These are phyloP conservation scores for Ommatoiulus sabulosus DNA, from an alignment of 2,888 invertebrate species.

Conservation along the genomic window DNA sequence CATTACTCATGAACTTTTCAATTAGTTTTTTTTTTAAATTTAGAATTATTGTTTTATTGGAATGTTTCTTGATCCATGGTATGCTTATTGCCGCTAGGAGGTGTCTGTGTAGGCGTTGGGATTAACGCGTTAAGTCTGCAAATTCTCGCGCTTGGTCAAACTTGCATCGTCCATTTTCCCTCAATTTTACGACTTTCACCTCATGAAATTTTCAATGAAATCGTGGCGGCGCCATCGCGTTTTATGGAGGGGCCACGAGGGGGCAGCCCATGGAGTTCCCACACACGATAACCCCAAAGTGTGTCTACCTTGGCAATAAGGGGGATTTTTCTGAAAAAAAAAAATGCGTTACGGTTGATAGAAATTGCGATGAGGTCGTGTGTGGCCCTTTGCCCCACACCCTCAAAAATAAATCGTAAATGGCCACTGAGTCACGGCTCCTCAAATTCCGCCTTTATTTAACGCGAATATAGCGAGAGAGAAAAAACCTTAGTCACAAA, in stretches of 20 bases:
- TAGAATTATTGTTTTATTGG: no score
- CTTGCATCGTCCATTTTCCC: background rate
- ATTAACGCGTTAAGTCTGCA: background rate
- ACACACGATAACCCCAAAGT: background rate
- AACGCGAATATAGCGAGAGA: background rate
- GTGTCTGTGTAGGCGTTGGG: background rate
- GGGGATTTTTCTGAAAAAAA: background rate
- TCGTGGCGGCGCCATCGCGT: background rate
- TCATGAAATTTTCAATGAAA: conserved; percentile 22
- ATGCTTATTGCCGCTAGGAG: no score
- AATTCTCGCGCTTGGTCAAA: background rate
- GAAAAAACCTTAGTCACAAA: conserved; percentile 29
- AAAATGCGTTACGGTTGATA: background rate
- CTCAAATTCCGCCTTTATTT: conserved; percentile 24
- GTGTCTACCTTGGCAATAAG: background rate
- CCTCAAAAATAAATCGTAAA: conserved; percentile 2
- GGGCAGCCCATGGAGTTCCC: background rate
- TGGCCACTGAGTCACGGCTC: background rate
- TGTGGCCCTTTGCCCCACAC: background rate
- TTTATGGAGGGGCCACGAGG: background rate
- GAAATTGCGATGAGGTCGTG: background rate
- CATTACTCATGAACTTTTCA: no score
- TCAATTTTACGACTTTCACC: background rate
- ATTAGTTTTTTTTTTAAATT: no score
- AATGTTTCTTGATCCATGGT: no score